Base-by-base conservation (phyloP, 2,888 invertebrate species). In the Caenorhabditis doughertyi region DNA sequence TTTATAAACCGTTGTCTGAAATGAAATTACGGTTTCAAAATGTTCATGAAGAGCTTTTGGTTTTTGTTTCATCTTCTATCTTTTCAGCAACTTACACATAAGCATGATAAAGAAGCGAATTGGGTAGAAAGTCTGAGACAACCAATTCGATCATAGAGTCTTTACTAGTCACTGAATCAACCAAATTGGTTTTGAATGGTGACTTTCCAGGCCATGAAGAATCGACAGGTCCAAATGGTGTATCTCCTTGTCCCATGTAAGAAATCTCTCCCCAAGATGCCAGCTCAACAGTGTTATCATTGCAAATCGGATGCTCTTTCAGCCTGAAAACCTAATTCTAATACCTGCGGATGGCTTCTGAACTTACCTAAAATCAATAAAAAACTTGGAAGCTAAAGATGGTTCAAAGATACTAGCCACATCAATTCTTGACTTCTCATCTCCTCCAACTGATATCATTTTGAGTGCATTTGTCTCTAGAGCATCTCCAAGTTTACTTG, bases 51-150 rank as follows among this genome's bases (percentile, higher is more conserved):
- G n/a, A n/a, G n/a, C n/a, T n/a, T n/a, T n/a, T n/a, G n/a, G 32
- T 32, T 9, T 32, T 32, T 32, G 9, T 32, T 32, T 32, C 9
- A 9, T 32, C 32, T 7, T 32, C 32, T 9, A 32, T 32, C 3
- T 42, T 1, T 35, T 23, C 13, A n/a, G n/a, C n/a, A 29, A 56
- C 83, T 70, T 39, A 88, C 89, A 83, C 84, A 74, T 89, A 91
- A 21, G 91, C 89, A 55, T 91, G 90, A 74, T 91, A 91, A n/a
- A 91, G 85, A 29, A 91, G 77, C 1, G 90, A 91, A 55, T 91
- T 91, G 8, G 89, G 85, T 16, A 89, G 80, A 72, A 88, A 91
- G 49, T 91, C 90, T 0, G 90, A 89, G 8, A 89, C 88, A 25
- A 89, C 84, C 8, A 91, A 65, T 18, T 88, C 87, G 13, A 91